phyloP scores from a whole-genome alignment of 30 jellyfish, hydroid and myxozoan genomes.

The Aurelia sp. region DNA sequence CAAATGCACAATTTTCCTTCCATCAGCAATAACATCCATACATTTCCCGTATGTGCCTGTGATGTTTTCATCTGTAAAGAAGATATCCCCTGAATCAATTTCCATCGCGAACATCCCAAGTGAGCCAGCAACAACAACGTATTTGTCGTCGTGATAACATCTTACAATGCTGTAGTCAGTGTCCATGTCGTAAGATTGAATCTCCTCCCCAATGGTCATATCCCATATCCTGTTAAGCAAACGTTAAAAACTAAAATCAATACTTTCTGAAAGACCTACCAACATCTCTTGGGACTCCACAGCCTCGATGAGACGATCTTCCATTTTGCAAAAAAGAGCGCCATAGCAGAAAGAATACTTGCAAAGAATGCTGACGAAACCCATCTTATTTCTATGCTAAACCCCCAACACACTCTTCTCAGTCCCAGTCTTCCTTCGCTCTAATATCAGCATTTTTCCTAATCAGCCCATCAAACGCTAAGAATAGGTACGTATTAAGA shows the following conservation, averaged over 20 bases:
- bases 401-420: no score
- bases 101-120: conserved; percentile 51
- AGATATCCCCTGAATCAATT: conserved; percentile 66
- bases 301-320: no score
- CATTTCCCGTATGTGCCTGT: conserved; percentile 56
- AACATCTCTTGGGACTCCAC: no score
- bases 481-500: no score
- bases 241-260: neutral
- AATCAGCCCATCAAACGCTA: no score
- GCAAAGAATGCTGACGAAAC: no score
- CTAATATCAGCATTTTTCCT: no score
- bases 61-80: conserved; percentile 53
- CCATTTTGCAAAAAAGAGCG: no score
- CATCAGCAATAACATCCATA: conserved; percentile 46
- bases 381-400: no score
- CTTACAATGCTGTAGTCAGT: neutral
- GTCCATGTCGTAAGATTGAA: conserved; percentile 46
- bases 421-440: no score
- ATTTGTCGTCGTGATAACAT: conserved; percentile 40
- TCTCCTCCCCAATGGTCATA: conserved; percentile 61
- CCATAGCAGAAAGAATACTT: no score
- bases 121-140: conserved; percentile 61
- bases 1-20: conserved; percentile 39
- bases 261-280: neutral
- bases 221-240: conserved; percentile 75